A percentile compares a stretch with the other conserved stretches of the same genome.
phyloP scores from a whole-genome alignment of 2,113 vertebrate genomes.

The Clarias batrachus region DNA sequence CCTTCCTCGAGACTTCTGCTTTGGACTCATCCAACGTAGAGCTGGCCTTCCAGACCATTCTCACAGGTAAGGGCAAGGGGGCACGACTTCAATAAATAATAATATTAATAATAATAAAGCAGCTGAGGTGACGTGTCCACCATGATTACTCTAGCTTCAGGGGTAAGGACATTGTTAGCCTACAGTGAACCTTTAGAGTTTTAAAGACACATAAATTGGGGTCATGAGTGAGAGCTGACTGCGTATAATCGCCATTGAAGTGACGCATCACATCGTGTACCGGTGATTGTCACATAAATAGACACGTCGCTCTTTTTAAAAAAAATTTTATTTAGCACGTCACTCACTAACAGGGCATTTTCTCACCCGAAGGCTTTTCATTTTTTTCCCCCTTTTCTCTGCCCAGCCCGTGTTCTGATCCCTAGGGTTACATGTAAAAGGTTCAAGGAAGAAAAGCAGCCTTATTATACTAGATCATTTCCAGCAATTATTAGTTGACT shows the following conservation, averaged over 20 bases:
- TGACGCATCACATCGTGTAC: neutral
- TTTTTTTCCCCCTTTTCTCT: neutral
- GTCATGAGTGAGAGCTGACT: neutral
- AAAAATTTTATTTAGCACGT: no score
- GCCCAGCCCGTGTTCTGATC: neutral
- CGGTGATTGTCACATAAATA: neutral
- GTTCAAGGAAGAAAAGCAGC: neutral
- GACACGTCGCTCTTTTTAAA: neutral
- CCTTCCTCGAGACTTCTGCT: conserved; percentile 83
- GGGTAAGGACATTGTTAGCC: neutral
- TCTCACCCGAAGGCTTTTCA: neutral
- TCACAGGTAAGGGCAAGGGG: conserved; percentile 66
- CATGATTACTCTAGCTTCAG: neutral
- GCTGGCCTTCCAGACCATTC: conserved; percentile 80
- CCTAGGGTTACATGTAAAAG: neutral
- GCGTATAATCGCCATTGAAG: neutral
- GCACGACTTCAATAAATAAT: neutral
- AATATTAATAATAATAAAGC: neutral
- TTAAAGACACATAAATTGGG: neutral
- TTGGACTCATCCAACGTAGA: conserved; percentile 85
- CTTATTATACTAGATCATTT: neutral
- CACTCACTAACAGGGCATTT: neutral
- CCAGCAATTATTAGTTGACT: neutral
- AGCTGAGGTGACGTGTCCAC: neutral
- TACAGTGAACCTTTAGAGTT: neutral